Evolutionary conservation across 1,140 invertebrate species (phyloP).

Genomic region (Leptoteleia sp.): DNA sequence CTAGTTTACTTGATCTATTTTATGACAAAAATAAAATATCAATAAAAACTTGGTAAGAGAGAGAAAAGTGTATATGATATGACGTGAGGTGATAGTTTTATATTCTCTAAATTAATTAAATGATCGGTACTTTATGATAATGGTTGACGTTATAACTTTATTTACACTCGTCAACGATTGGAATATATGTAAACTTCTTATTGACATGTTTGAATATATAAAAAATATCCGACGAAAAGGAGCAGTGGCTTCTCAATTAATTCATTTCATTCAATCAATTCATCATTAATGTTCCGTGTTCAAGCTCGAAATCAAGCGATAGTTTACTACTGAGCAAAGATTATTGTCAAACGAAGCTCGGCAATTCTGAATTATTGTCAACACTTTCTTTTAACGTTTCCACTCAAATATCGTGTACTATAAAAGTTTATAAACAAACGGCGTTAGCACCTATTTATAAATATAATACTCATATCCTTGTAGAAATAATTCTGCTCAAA

Average conservation of each 20-base stretch:
- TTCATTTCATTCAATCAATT: conserved; percentile 6
- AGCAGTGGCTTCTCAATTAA: conserved; percentile 1
- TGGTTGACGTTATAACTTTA: conserved; percentile 11
- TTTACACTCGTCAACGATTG: conserved; percentile 24
- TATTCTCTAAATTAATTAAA: neutral
- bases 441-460: too few relatives aligned
- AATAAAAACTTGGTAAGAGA: too few relatives aligned
- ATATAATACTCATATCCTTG: too few relatives aligned
- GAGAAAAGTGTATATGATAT: conserved; percentile 4
- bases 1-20: conserved; percentile 19
- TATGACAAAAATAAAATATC: conserved; percentile 13
- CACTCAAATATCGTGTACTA: too few relatives aligned
- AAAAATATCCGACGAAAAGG: conserved; percentile 38
- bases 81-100: conserved; percentile 24
- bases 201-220: conserved; percentile 48
- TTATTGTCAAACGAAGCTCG: conserved; percentile 43
- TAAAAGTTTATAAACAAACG: too few relatives aligned
- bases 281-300: conserved; percentile 9
- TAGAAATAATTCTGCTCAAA: too few relatives aligned
- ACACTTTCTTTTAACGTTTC: too few relatives aligned
- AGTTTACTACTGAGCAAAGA: conserved; percentile 32
- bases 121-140: conserved; percentile 2
- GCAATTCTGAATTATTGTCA: conserved; percentile 31
- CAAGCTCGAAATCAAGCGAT: conserved; percentile 33
- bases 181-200: conserved; percentile 40